phyloP scores from a whole-genome alignment of 2,888 invertebrate genomes.

The Caenorhabditis sp. region DNA sequence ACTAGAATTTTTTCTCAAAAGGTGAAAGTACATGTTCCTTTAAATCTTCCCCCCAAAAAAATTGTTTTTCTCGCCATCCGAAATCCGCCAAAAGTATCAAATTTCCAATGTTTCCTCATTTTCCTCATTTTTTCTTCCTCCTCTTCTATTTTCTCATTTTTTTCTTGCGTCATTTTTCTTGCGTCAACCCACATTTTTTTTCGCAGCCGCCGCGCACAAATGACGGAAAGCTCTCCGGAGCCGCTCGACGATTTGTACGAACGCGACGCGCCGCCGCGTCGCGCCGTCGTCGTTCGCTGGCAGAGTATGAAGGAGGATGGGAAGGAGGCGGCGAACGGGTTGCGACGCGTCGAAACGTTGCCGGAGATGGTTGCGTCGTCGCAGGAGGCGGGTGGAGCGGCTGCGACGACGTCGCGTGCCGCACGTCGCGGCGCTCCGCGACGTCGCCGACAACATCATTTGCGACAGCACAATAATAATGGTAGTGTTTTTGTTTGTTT shows the following conservation, averaged over 20 bases:
- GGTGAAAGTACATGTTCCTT: conserved; percentile 73
- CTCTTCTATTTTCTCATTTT: too few species aligned
- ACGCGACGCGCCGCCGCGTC: conserved; percentile 19
- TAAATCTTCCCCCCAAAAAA: neutral
- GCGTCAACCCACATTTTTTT: neutral
- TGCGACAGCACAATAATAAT: neutral
- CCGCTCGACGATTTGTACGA: conserved; percentile 50
- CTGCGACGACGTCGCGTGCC: neutral
- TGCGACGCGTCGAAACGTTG: conserved; percentile 44
- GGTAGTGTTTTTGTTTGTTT: neutral
- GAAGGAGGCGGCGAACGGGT: conserved; percentile 28
- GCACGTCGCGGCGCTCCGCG: neutral
- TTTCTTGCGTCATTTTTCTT: conserved; percentile 7
- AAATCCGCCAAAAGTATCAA: too few species aligned
- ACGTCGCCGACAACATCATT: neutral
- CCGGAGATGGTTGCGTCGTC: conserved; percentile 44
- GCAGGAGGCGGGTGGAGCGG: conserved; percentile 9
- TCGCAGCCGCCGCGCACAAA: conserved; percentile 6
- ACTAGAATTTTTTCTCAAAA: neutral
- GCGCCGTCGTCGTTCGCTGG: conserved; percentile 48
- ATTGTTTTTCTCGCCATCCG: neutral
- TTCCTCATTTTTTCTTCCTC: conserved; percentile 4
- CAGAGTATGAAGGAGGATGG: conserved; percentile 45
- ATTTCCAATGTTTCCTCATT: neutral
- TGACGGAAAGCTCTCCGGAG: conserved; percentile 55